These are phyloP conservation scores for Sorex fumeus DNA, from an alignment of 2,113 vertebrate genomes.

Conservation along the genomic window DNA sequence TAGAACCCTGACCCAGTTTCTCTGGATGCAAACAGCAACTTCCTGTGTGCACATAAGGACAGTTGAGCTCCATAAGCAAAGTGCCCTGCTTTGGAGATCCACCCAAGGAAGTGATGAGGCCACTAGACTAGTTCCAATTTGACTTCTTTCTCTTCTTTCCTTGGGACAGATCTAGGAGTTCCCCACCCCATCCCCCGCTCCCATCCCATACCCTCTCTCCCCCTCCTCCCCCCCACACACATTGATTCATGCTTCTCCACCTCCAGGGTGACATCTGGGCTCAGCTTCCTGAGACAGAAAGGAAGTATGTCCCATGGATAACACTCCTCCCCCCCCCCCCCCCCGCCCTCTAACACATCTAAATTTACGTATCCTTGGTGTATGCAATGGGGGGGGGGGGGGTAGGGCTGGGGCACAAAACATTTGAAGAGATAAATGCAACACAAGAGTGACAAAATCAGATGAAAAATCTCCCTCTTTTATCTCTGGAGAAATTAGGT, in stretches of 20 bases:
- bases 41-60: background rate
- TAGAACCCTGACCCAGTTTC: too few relatives aligned
- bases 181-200: too few relatives aligned
- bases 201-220: too few relatives aligned
- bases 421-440: conserved; percentile 86
- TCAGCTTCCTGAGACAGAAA: conserved; percentile 45
- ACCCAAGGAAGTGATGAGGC: conserved; percentile 65
- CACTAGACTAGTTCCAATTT: background rate
- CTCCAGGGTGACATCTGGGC: conserved; percentile 70
- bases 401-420: conserved; percentile 28
- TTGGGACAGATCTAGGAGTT: background rate
- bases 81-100: conserved; percentile 57
- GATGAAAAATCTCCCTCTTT: conserved; percentile 88
- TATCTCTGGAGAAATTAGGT: conserved; percentile 90
- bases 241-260: background rate
- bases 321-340: conserved; percentile 75
- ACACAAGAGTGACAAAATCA: conserved; percentile 89
- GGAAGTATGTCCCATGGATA: conserved; percentile 54
- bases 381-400: conserved; percentile 36
- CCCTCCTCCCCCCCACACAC: too few relatives aligned
- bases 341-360: conserved; percentile 81
- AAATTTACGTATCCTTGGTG: conserved; percentile 78
- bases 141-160: background rate
- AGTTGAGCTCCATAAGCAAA: background rate
- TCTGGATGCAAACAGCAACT: background rate